phyloP scores from a whole-genome alignment of 2,113 vertebrate species.

The Sigmodon hispidus region DNA sequence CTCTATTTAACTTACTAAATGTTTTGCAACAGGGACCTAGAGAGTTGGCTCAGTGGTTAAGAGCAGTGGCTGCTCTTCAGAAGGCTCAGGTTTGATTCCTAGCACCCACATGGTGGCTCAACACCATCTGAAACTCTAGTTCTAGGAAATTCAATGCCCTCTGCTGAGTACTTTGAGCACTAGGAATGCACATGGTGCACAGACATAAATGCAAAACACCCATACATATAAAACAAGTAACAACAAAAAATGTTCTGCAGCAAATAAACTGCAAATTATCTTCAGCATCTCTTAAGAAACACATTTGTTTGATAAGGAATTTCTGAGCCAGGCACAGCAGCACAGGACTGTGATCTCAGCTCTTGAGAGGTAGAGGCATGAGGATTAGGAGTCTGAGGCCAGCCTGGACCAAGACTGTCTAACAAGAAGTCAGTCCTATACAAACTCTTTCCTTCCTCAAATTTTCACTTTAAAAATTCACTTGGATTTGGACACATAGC shows the following conservation, averaged over 20 bases:
- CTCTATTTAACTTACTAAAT: constrained; percentile 11
- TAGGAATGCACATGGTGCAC: neutral
- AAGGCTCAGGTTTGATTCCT: neutral
- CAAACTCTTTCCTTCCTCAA: neutral
- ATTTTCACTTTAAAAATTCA: neutral
- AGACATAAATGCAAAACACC: neutral
- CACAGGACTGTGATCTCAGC: neutral
- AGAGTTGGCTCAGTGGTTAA: neutral
- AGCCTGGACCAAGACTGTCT: neutral
- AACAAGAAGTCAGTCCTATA: neutral
- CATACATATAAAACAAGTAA: neutral
- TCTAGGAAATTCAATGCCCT: neutral
- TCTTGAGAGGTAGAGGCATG: neutral
- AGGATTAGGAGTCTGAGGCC: neutral
- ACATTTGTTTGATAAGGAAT: constrained; percentile 16
- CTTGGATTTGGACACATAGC: neutral
- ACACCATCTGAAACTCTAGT: neutral
- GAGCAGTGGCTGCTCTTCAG: neutral
- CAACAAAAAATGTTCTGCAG: neutral
- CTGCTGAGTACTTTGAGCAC: neutral
- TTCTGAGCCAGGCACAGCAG: neutral
- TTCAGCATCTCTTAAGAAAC: constrained; percentile 37
- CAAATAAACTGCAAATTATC: neutral
- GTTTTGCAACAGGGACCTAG: neutral
- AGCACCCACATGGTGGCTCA: neutral